These are phyloP conservation scores for Boleophthalmus pectinirostris DNA, from an alignment of 2,113 vertebrate species.

Conservation along the genomic window DNA sequence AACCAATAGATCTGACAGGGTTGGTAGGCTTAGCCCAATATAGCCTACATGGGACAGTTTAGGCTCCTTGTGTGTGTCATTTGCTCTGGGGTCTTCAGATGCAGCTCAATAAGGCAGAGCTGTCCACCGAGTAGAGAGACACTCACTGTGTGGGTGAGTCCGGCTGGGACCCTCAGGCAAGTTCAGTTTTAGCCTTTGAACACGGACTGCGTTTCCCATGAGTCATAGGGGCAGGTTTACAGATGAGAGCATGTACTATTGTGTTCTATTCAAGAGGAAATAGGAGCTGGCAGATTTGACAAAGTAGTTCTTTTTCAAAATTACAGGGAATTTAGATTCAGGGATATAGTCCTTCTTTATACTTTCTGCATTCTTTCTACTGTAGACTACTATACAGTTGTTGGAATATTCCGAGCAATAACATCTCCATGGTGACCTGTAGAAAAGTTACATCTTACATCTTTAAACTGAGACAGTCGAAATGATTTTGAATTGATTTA, in stretches of 20 bases:
- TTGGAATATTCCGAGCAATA: too few relatives aligned
- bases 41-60: too few relatives aligned
- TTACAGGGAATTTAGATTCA: neutral
- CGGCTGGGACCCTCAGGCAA: neutral
- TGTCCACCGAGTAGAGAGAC: neutral
- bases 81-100: neutral
- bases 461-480: too few relatives aligned
- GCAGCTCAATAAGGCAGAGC: neutral
- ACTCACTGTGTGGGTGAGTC: neutral
- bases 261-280: slow-evolving; percentile 20
- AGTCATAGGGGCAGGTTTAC: slow-evolving; percentile 1
- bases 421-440: too few relatives aligned
- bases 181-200: neutral
- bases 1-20: too few relatives aligned
- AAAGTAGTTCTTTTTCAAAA: neutral
- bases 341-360: too few relatives aligned
- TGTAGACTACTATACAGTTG: too few relatives aligned
- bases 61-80: neutral
- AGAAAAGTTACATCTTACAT: too few relatives aligned
- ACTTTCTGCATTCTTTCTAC: too few relatives aligned
- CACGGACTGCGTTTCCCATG: slow-evolving; percentile 6
- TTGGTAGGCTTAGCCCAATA: too few relatives aligned
- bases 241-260: neutral
- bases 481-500: too few relatives aligned
- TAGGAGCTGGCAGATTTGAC: slow-evolving; percentile 7